Evolutionary conservation across 2,113 vertebrate species (phyloP).

Genomic region (Calidris pygmaea): DNA sequence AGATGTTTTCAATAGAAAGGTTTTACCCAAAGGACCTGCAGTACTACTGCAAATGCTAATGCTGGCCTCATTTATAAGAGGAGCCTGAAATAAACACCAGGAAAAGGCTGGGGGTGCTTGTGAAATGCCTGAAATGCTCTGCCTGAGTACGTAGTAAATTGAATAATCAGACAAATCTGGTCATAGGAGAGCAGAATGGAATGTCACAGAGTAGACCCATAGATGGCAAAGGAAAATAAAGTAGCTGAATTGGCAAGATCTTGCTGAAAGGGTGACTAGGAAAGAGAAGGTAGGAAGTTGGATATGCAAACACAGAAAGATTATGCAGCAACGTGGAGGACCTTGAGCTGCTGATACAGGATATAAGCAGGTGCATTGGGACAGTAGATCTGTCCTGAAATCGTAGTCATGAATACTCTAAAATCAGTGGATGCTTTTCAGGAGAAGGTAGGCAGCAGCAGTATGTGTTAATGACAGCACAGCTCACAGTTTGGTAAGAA

Average conservation of each 20-base stretch:
- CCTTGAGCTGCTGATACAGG: neutral
- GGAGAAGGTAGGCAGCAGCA: neutral
- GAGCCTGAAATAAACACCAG: neutral
- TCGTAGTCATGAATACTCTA: neutral
- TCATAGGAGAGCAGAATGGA: neutral
- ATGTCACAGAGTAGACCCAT: neutral
- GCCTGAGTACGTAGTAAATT: neutral
- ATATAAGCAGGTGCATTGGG: neutral
- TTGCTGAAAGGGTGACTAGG: neutral
- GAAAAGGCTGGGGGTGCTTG: neutral
- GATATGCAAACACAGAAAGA: neutral
- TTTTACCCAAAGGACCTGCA: neutral
- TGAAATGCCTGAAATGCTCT: neutral
- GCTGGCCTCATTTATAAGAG: neutral
- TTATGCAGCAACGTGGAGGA: neutral
- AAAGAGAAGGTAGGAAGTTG: neutral
- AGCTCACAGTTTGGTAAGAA: slow-evolving; percentile 6
- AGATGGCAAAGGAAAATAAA: neutral
- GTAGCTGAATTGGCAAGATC: neutral
- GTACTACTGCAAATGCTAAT: neutral
- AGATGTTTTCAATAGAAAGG: neutral
- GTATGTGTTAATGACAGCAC: neutral
- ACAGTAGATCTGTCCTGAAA: neutral
- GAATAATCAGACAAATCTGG: neutral
- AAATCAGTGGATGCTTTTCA: neutral